phyloP scores from a whole-genome alignment of 2,888 invertebrate genomes.

The Andricus curvator region DNA sequence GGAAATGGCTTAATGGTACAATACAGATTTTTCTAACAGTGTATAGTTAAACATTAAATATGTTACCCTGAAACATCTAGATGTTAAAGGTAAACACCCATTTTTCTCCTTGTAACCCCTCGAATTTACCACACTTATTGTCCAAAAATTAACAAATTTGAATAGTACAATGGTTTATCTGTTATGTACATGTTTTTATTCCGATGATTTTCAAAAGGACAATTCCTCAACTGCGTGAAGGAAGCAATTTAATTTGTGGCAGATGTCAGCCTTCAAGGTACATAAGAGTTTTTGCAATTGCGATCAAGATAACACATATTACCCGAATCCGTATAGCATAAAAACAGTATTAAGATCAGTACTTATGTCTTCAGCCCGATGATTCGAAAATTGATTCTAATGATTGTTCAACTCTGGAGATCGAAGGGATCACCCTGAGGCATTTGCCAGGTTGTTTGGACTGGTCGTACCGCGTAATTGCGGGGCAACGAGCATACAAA shows the following conservation, averaged over 20 bases:
- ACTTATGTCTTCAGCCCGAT: slow-evolving; percentile 19
- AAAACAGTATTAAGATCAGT: slow-evolving; percentile 13
- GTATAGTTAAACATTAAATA: too few relatives aligned
- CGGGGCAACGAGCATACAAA: slow-evolving; percentile 6
- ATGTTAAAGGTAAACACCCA: too few relatives aligned
- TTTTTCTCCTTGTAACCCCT: too few relatives aligned
- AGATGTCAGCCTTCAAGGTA: slow-evolving; percentile 10
- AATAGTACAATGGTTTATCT: too few relatives aligned
- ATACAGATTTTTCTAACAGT: too few relatives aligned
- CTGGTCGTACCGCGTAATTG: slow-evolving; percentile 11
- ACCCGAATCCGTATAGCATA: background rate
- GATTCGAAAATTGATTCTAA: slow-evolving; percentile 38
- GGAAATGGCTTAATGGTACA: too few relatives aligned
- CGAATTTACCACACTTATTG: too few relatives aligned
- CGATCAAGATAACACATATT: slow-evolving; percentile 20
- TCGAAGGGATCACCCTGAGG: background rate
- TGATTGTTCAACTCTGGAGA: slow-evolving; percentile 12
- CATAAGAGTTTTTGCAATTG: slow-evolving; percentile 2
- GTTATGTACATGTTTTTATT: background rate
- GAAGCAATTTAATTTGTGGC: slow-evolving; percentile 27
- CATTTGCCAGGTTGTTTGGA: slow-evolving; percentile 2
- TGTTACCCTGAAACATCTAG: too few relatives aligned
- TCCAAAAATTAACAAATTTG: too few relatives aligned
- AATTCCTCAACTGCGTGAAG: slow-evolving; percentile 1
- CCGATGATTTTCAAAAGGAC: slow-evolving; percentile 3